Conservation (phyloP, 1,140 invertebrate species). For the Bombus balteatus region DNA sequence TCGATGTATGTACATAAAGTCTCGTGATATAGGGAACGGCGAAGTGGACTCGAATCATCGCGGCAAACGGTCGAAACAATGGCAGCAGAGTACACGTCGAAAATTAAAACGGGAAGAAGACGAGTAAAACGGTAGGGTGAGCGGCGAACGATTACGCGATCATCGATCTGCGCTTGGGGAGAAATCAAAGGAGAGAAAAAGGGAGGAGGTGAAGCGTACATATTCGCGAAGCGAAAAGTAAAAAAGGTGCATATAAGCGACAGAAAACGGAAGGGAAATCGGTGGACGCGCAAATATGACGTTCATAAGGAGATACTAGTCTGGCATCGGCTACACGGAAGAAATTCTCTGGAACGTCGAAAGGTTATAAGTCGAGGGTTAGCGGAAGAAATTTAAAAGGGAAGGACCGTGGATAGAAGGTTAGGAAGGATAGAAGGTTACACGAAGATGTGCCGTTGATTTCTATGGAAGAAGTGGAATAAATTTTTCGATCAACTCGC, state of each 20-base stretch:
- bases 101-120: slow-evolving; percentile 29
- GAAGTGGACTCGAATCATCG: slow-evolving; percentile 5
- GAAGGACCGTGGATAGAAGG: not conserved
- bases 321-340: slow-evolving; percentile 43
- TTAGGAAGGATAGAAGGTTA: too few relatives aligned
- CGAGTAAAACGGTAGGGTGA: not conserved
- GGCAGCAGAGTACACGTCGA: not conserved
- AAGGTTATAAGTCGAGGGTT: slow-evolving; percentile 30
- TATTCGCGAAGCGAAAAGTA: not conserved
- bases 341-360: slow-evolving; percentile 48
- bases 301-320: slow-evolving; percentile 7
- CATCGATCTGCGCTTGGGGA: slow-evolving; percentile 40
- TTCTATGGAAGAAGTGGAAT: not conserved
- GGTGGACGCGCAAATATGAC: slow-evolving; percentile 37
- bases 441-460: not conserved
- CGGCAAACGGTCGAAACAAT: slow-evolving; percentile 1
- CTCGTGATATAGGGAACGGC: not conserved
- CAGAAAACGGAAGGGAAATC: slow-evolving; percentile 52
- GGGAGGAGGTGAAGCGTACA: not conserved
- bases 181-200: slow-evolving; percentile 1
- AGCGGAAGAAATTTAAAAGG: slow-evolving; percentile 50
- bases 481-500: not conserved
- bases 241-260: slow-evolving; percentile 28
- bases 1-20: slow-evolving; percentile 1
- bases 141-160: slow-evolving; percentile 45